Evolutionary conservation across 2,113 vertebrate genomes (phyloP).

Genomic region (Carassius carassius): DNA sequence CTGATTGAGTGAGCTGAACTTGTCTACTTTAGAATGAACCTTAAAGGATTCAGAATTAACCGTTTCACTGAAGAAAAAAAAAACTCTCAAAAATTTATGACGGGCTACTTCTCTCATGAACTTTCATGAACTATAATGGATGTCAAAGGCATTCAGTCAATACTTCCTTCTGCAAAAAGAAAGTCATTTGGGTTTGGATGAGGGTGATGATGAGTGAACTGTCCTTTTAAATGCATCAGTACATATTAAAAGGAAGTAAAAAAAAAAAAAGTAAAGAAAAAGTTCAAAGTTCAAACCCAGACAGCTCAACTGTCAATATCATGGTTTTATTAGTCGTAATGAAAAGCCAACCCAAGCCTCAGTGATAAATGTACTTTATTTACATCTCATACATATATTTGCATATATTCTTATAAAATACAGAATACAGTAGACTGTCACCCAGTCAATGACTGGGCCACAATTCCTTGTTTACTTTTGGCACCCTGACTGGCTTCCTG

Average conservation of each 20-base stretch:
- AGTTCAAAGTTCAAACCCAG: background rate
- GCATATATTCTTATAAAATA: conserved; percentile 82
- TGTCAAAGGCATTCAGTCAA: background rate
- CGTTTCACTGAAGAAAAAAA: no score
- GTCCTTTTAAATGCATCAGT: background rate
- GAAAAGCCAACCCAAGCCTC: background rate
- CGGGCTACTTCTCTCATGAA: no score
- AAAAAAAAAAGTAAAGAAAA: background rate
- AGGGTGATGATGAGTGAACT: background rate
- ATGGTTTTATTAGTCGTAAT: background rate
- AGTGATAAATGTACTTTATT: conserved; percentile 77
- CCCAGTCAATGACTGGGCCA: conserved; percentile 71
- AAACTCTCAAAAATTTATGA: no score
- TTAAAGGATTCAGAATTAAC: background rate
- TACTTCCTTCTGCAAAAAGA: background rate
- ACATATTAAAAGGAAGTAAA: background rate
- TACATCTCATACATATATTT: conserved; percentile 76
- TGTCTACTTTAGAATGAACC: background rate
- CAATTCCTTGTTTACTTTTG: conserved; percentile 73
- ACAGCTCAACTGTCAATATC: background rate
- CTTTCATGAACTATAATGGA: background rate
- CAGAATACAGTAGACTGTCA: conserved; percentile 79
- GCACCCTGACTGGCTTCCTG: conserved; percentile 75
- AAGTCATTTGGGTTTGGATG: background rate
- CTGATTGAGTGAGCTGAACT: background rate